Percentiles rank a stretch among this genome's conserved stretches.
phyloP scores from a whole-genome alignment of 1,140 invertebrate species.

The Apis florea region DNA sequence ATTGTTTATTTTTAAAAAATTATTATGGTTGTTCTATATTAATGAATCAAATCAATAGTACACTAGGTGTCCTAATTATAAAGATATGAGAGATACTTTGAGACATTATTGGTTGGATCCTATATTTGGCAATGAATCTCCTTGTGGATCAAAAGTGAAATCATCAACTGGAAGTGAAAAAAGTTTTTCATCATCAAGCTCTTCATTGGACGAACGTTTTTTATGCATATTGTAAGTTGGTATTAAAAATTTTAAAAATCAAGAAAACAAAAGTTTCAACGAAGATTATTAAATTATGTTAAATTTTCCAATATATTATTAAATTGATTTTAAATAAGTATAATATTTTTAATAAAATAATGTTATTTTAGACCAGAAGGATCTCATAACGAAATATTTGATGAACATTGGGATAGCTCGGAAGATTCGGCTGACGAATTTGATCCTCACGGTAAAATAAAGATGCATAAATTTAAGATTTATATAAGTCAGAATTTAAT shows the following conservation, averaged over 20 bases:
- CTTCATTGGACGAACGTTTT: background rate
- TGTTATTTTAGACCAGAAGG: background rate
- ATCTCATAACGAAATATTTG: background rate
- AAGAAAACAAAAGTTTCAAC: too few species aligned
- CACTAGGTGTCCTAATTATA: conserved; percentile 4
- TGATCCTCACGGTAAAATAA: conserved; percentile 55
- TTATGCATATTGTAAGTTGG: background rate
- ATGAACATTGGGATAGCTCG: conserved; percentile 52
- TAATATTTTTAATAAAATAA: background rate
- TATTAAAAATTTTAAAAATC: background rate
- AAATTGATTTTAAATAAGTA: too few species aligned
- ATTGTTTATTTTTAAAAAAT: conserved; percentile 6
- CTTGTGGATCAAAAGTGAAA: background rate
- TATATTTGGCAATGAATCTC: too few species aligned
- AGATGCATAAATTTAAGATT: background rate
- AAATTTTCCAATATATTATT: background rate
- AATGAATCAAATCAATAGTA: conserved; percentile 45
- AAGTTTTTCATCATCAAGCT: rapidly evolving
- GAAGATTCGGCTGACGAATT: conserved; percentile 61
- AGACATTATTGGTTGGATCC: conserved; percentile 20
- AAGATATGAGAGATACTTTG: conserved; percentile 37
- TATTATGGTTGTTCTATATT: conserved; percentile 5
- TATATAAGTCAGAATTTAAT: background rate
- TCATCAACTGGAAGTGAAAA: rapidly evolving
- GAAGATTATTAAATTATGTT: background rate